phyloP scores from a whole-genome alignment of 2,797 vertebrate species.

The Erpetoichthys calabaricus region DNA sequence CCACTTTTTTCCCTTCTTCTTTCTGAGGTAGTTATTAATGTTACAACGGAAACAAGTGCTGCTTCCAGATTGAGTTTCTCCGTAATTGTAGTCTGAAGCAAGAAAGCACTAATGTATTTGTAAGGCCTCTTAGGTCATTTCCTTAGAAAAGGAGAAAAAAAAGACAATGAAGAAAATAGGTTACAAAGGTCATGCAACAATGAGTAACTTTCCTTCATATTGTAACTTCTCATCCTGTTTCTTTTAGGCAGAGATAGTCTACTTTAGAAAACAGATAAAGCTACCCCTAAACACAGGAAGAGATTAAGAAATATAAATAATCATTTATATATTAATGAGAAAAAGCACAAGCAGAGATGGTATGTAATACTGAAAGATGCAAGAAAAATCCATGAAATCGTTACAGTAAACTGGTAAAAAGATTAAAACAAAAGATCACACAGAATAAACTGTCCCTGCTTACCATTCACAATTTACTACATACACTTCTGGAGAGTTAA shows the following conservation, averaged over 20 bases:
- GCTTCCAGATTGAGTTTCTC: conserved; percentile 61
- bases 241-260: neutral
- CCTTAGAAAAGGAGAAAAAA: conserved; percentile 52
- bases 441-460: too few relatives aligned
- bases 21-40: conserved; percentile 87
- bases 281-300: too few relatives aligned
- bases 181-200: conserved; percentile 36
- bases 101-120: conserved; percentile 71
- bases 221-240: conserved; percentile 1
- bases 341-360: too few relatives aligned
- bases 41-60: conserved; percentile 63
- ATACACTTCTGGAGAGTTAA: too few relatives aligned
- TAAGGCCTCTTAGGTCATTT: conserved; percentile 97
- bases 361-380: too few relatives aligned
- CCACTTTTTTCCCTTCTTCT: conserved; percentile 48
- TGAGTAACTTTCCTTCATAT: conserved; percentile 17
- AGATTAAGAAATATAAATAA: too few relatives aligned
- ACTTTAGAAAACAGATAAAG: neutral
- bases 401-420: too few relatives aligned
- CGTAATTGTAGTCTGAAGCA: conserved; percentile 54
- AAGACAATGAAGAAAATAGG: conserved; percentile 17
- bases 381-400: too few relatives aligned
- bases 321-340: too few relatives aligned
- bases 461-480: too few relatives aligned
- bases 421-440: too few relatives aligned